Evolutionary conservation across 2,888 invertebrate genomes (phyloP).

Genomic region (Ectobius pallidus): DNA sequence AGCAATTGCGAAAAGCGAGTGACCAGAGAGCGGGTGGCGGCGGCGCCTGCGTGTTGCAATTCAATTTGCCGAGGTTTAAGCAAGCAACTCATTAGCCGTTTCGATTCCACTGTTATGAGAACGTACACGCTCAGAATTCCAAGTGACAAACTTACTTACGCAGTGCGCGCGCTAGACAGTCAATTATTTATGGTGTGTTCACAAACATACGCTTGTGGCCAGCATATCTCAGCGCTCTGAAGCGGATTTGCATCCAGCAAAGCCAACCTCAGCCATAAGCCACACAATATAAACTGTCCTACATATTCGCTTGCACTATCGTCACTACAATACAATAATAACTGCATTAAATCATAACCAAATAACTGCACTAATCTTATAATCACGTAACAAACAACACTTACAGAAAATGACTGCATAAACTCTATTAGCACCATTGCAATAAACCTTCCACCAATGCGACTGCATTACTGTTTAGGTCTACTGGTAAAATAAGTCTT

Average conservation of each 20-base stretch:
- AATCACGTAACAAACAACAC: not conserved
- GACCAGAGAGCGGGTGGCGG: too few relatives aligned
- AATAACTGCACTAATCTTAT: not conserved
- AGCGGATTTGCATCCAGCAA: not conserved
- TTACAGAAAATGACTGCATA: not conserved
- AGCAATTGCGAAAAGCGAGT: too few relatives aligned
- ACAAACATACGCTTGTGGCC: not conserved
- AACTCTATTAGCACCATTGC: not conserved
- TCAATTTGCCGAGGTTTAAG: too few relatives aligned
- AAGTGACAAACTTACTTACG: slow-evolving; percentile 7
- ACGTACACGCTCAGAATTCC: not conserved
- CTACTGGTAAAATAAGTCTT: too few relatives aligned
- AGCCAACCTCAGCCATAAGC: not conserved
- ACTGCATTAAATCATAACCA: too few relatives aligned
- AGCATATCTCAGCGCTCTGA: not conserved
- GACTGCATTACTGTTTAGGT: too few relatives aligned
- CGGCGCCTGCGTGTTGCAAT: too few relatives aligned
- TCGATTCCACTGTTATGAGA: too few relatives aligned
- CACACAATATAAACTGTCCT: not conserved
- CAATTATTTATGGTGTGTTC: slow-evolving; percentile 11
- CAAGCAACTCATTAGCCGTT: too few relatives aligned
- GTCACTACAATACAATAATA: not conserved
- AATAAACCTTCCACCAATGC: not conserved
- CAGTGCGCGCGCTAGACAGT: not conserved
- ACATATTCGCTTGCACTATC: not conserved